These are phyloP conservation scores for Balanococcus diminutus DNA, from an alignment of 2,888 invertebrate genomes.

Conservation along the genomic window DNA sequence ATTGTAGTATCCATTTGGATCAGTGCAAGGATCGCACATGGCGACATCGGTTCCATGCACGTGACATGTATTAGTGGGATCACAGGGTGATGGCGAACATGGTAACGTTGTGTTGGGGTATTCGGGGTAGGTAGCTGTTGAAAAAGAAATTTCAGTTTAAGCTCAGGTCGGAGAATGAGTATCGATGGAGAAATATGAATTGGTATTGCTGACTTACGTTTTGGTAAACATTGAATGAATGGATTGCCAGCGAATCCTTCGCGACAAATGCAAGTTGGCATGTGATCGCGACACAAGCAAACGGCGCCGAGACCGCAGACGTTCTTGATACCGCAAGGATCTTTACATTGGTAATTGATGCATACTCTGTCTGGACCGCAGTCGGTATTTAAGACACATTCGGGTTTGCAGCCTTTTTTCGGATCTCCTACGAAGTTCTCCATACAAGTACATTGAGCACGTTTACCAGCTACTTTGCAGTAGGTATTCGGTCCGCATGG, in stretches of 20 bases:
- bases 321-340: slow-evolving; percentile 73
- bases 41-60: slow-evolving; percentile 77
- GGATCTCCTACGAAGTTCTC: slow-evolving; percentile 81
- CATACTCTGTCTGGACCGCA: slow-evolving; percentile 78
- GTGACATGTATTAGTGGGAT: slow-evolving; percentile 71
- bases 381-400: slow-evolving; percentile 83
- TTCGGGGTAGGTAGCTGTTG: slow-evolving; percentile 64
- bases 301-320: slow-evolving; percentile 82
- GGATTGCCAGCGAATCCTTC: slow-evolving; percentile 82
- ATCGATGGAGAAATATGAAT: not conserved
- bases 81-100: slow-evolving; percentile 80
- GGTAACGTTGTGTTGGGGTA: slow-evolving; percentile 71
- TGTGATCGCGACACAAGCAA: slow-evolving; percentile 80
- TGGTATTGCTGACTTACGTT: slow-evolving; percentile 62
- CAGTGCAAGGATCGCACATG: slow-evolving; percentile 78
- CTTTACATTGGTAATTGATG: slow-evolving; percentile 71
- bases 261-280: slow-evolving; percentile 80
- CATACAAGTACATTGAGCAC: slow-evolving; percentile 78
- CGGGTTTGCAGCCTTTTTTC: slow-evolving; percentile 75
- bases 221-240: slow-evolving; percentile 73
- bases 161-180: not conserved
- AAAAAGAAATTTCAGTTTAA: not conserved
- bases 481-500: slow-evolving; percentile 81
- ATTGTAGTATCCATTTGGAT: slow-evolving; percentile 71
- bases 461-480: slow-evolving; percentile 73